Percentiles rank a stretch among this genome's conserved stretches.
Conservation (phyloP, 2,888 invertebrate species). For the Drosophila melanocephala region DNA sequence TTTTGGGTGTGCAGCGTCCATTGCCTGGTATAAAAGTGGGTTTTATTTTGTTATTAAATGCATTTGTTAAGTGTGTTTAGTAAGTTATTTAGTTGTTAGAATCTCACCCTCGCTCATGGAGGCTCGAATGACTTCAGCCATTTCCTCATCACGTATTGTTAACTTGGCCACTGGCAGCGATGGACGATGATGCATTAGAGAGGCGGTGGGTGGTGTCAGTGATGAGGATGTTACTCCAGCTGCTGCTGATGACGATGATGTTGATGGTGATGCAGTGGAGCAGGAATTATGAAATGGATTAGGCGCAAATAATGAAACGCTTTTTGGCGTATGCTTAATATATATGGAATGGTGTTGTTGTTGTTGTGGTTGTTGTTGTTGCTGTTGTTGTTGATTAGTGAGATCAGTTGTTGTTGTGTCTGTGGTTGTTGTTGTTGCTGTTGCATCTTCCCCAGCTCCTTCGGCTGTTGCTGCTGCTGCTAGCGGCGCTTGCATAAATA, state of each 20-base stretch:
- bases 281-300: slow-evolving; percentile 67
- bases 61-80: not conserved
- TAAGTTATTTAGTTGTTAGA: slow-evolving; percentile 16
- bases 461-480: slow-evolving; percentile 16
- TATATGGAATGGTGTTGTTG: slow-evolving; percentile 69
- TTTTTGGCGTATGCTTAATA: slow-evolving; percentile 76
- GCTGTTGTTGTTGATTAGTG: slow-evolving; percentile 53
- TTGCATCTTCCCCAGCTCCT: slow-evolving; percentile 23
- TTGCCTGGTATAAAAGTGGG: slow-evolving; percentile 57
- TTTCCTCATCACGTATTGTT: slow-evolving; percentile 83
- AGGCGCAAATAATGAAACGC: slow-evolving; percentile 72
- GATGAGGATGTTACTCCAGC: slow-evolving; percentile 31
- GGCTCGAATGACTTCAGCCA: slow-evolving; percentile 83
- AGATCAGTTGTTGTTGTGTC: slow-evolving; percentile 54
- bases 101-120: slow-evolving; percentile 83
- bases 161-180: slow-evolving; percentile 82
- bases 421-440: slow-evolving; percentile 48
- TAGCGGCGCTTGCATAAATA: slow-evolving; percentile 80
- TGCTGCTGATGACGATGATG: slow-evolving; percentile 38
- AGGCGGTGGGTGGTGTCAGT: slow-evolving; percentile 67
- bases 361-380: slow-evolving; percentile 36
- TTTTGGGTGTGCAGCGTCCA: slow-evolving; percentile 80
- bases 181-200: slow-evolving; percentile 81
- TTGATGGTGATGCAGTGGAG: slow-evolving; percentile 53
- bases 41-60: not conserved